Base-by-base conservation (phyloP, 2,888 invertebrate genomes). In the Drosophila eohydei region DNA sequence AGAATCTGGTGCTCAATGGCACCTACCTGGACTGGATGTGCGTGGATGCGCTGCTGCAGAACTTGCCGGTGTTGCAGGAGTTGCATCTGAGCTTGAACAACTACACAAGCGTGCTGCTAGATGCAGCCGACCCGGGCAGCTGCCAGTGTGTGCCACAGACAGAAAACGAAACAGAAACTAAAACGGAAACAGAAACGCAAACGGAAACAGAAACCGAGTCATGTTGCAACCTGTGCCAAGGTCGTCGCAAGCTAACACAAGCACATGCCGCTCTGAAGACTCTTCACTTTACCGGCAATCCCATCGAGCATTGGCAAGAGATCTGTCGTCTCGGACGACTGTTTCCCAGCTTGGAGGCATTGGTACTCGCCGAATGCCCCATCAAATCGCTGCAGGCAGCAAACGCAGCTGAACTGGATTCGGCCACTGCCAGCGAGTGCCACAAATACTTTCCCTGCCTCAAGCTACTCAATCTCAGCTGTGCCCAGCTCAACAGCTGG, bases 1-100 rank as follows among this genome's bases (percentile, higher is more conserved):
- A 95, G 77, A 96, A 96, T 91, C 94, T 98, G 69, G 97, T 98
- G 54, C 94, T 98, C 21, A 98, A 98, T 93, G 97, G 97, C 54
- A 98, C 98, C 0, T 95, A 96, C 79, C 95, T 98, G 32, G 95
- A 97, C 71, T 98, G 98, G 98, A 94, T 95, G 43, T 96, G 96
- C 82, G 95, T 98, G 46, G 95, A 96, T 84, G 94, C 95, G 52
- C 93, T 98, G 73, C 94, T 98, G 60, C 95, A 95, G 88, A 94
- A 96, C 89, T 94, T 97, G 74, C 96, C 96, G 65, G 95, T 95
- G 91, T 94, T 98, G 48, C 96, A 97, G 94, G 98, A 98, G 93
- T 94, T 99, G 77, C 98, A 98, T 93, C 93, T 98, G 87, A 98
- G 98, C 91, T 94, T 98, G 71, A 99, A 98, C 93, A 96, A 97